Evolutionary conservation across 2,888 invertebrate genomes (phyloP), one percentile per base, ranked within the genome.

Genomic region (Nomada ferruginata): DNA sequence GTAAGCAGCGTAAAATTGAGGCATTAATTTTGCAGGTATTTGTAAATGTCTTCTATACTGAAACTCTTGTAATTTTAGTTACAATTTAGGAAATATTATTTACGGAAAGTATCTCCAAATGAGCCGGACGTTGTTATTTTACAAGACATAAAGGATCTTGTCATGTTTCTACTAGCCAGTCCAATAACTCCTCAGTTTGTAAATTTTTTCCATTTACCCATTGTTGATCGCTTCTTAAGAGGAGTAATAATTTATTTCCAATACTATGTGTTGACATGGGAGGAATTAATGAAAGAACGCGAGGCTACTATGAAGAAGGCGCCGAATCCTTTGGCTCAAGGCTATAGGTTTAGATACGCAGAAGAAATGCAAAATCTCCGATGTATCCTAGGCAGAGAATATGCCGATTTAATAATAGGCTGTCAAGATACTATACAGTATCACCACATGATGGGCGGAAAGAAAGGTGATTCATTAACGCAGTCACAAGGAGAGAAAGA

Each of bases 201-300:
- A 84, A 94, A 94, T 82, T 95, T 95, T 89, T 94, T 96, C 82
- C 95, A 96, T 91, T 94, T 94, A 50, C 94, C 95, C 64, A 94
- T 95, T 42, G 95, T 95, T 60, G 96, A 96, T 91, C 94, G 95
- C 89, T 96, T 96, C 91, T 93, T 96, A 76, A 94, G 96, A 83
- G 95, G 95, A n/a, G 93, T 96, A 72, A 95, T 96, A 74, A 91
- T 96, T 68, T 96, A 95, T 90, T 95, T 95, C 87, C 95, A 95
- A 90, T 95, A 95, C 91, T 96, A 95, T 91, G 94, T 95, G 85
- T 95, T 95, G 94, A 96, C 95, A 84, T 95, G 95, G 93, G 95
- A 95, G 61, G 94, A 95, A 91, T 94, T 96, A 94, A 91, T 94
- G 57, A 84, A 90, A 53, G 94, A 95, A 72, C 94, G 95, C 82